Percentiles rank a stretch among this genome's conserved stretches.
Evolutionary conservation across 2,888 invertebrate genomes (phyloP).

Genomic region (Shargacucullia verbasci): DNA sequence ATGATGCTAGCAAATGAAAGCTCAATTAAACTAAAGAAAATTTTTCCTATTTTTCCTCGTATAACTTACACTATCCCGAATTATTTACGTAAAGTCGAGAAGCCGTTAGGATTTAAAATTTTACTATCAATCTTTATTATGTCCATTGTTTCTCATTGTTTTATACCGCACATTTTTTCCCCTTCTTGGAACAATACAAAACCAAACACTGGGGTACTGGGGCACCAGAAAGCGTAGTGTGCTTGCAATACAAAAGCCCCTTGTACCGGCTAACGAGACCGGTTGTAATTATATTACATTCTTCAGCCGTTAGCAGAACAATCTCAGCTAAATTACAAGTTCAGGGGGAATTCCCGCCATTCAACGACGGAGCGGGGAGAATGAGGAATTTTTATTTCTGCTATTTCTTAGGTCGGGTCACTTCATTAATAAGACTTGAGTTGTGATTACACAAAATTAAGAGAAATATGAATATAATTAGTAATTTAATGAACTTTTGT

Average conservation of each 20-base stretch:
- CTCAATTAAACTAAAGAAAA: too few species aligned
- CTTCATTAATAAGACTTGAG: constrained; percentile 36
- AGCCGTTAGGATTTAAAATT: too few species aligned
- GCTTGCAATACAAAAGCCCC: constrained; percentile 63
- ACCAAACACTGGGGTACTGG: constrained; percentile 53
- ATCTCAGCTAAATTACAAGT: constrained; percentile 80
- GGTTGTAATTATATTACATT: constrained; percentile 82
- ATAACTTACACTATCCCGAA: too few species aligned
- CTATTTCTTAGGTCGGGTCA: constrained; percentile 18
- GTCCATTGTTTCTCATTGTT: constrained; percentile 7
- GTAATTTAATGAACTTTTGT: constrained; percentile 16
- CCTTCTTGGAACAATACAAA: constrained; percentile 47
- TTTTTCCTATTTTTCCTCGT: too few species aligned
- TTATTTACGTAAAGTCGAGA: too few species aligned
- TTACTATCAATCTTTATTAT: background rate
- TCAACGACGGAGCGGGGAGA: constrained; percentile 43
- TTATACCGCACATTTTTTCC: background rate
- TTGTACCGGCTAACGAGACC: constrained; percentile 69
- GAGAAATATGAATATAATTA: constrained; percentile 17
- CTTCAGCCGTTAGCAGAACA: constrained; percentile 78
- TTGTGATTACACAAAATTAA: constrained; percentile 29
- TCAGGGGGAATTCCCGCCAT: constrained; percentile 68
- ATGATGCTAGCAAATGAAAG: too few species aligned
- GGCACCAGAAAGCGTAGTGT: constrained; percentile 57
- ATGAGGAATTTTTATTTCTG: constrained; percentile 43